phyloP scores from a whole-genome alignment of 1,140 invertebrate genomes.

The Hetaerina americana region DNA sequence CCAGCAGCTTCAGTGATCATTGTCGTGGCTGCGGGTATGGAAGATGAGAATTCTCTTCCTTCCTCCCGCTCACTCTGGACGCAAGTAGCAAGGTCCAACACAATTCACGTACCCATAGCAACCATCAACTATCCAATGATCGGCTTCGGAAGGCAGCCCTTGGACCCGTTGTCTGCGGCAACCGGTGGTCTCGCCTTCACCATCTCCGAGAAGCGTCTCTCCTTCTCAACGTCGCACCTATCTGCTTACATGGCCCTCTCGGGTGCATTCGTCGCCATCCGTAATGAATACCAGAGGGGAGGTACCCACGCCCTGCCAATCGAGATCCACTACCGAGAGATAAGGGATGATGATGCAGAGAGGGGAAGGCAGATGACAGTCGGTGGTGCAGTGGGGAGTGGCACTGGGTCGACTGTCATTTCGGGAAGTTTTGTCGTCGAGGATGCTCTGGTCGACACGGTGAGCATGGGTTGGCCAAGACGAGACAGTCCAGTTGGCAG shows the following conservation, averaged over 20 bases:
- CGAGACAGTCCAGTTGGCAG: neutral
- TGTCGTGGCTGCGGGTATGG: slow-evolving; percentile 35
- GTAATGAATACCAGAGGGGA: slow-evolving; percentile 32
- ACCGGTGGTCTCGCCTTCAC: slow-evolving; percentile 33
- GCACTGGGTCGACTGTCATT: neutral
- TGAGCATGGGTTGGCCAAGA: slow-evolving; percentile 7
- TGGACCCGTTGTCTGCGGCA: slow-evolving; percentile 32
- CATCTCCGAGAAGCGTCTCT: slow-evolving; percentile 34
- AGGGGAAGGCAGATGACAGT: neutral
- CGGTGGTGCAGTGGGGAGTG: neutral
- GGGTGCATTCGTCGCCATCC: slow-evolving; percentile 34
- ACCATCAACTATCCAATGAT: slow-evolving; percentile 35
- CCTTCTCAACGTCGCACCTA: slow-evolving; percentile 31
- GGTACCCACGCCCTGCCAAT: slow-evolving; percentile 35
- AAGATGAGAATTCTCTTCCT: slow-evolving; percentile 19
- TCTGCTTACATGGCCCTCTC: slow-evolving; percentile 38
- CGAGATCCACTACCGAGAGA: slow-evolving; percentile 26
- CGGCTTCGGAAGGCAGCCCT: slow-evolving; percentile 20
- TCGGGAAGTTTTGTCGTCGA: slow-evolving; percentile 36
- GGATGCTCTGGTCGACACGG: slow-evolving; percentile 30
- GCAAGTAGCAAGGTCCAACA: slow-evolving; percentile 16
- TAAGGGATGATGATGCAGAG: neutral
- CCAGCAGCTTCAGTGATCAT: slow-evolving; percentile 38
- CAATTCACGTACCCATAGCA: slow-evolving; percentile 28
- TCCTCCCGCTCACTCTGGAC: neutral